Evolutionary conservation across 2,797 vertebrate species (phyloP).

Genomic region (Tokudaia muenninki): DNA sequence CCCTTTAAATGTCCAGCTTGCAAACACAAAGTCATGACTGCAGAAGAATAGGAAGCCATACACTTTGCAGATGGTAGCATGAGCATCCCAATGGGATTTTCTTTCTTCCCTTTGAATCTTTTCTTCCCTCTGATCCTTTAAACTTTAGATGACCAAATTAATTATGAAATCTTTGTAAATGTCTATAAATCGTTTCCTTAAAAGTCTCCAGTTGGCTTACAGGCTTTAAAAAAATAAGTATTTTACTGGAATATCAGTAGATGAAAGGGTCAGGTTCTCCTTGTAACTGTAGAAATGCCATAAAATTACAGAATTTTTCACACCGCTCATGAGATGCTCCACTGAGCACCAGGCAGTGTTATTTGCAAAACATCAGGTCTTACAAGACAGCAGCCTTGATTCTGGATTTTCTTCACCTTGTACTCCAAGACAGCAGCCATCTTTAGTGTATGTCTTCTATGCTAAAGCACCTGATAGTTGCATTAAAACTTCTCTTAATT

Average conservation of each 20-base stretch:
- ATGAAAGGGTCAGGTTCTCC: conserved; percentile 58
- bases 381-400: neutral
- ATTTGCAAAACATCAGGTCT: conserved; percentile 64
- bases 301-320: conserved; percentile 60
- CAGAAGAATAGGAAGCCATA: neutral
- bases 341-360: conserved; percentile 42
- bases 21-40: neutral
- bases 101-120: neutral
- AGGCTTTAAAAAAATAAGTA: conserved; percentile 20
- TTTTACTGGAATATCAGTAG: conserved; percentile 61
- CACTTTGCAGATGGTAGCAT: conserved; percentile 73
- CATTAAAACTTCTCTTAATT: conserved; percentile 85
- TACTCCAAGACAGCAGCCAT: conserved; percentile 68
- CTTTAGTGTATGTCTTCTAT: conserved; percentile 77
- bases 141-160: conserved; percentile 1
- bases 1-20: neutral
- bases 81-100: neutral
- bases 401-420: conserved; percentile 66
- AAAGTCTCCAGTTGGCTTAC: neutral
- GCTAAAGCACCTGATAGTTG: conserved; percentile 78
- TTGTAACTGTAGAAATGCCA: neutral
- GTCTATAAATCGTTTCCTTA: neutral
- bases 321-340: conserved; percentile 75
- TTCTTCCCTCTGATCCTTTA: neutral
- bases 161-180: conserved; percentile 33